A percentile compares a stretch with the other conserved stretches of the same genome.
Evolutionary conservation across 35 echinoderm and acorn worm species (phyloP).

Genomic region (Apostichopus parvimensis): DNA sequence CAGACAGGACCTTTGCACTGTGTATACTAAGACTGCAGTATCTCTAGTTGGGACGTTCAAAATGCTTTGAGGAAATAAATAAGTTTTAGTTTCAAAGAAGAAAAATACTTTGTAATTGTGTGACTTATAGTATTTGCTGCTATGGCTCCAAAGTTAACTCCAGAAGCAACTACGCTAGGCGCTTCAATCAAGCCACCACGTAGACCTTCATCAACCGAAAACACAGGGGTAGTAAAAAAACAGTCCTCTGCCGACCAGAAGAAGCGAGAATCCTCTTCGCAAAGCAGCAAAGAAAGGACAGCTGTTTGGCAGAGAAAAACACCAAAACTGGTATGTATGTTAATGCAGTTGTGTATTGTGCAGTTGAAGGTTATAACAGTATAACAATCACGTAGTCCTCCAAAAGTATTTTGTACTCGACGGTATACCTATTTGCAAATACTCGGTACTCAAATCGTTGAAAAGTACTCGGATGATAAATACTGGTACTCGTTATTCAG

Average conservation of each 20-base stretch:
- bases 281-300: background rate
- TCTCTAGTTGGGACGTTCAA: no score
- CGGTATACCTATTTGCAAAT: no score
- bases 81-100: background rate
- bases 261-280: background rate
- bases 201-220: background rate
- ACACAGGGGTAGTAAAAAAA: background rate
- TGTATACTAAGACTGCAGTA: background rate
- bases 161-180: constrained; percentile 22
- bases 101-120: background rate
- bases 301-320: constrained; percentile 15
- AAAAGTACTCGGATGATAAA: no score
- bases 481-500: no score
- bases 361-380: background rate
- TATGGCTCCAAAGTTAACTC: constrained; percentile 39
- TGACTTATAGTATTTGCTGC: background rate
- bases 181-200: background rate
- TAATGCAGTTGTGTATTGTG: background rate
- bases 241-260: background rate
- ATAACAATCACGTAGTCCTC: background rate
- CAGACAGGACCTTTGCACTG: background rate
- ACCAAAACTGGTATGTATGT: constrained; percentile 32
- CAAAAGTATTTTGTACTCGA: no score
- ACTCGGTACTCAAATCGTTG: no score
- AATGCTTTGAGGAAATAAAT: background rate